Base-by-base conservation (phyloP, 2,797 vertebrate species). In the Macropus fuliginosus region DNA sequence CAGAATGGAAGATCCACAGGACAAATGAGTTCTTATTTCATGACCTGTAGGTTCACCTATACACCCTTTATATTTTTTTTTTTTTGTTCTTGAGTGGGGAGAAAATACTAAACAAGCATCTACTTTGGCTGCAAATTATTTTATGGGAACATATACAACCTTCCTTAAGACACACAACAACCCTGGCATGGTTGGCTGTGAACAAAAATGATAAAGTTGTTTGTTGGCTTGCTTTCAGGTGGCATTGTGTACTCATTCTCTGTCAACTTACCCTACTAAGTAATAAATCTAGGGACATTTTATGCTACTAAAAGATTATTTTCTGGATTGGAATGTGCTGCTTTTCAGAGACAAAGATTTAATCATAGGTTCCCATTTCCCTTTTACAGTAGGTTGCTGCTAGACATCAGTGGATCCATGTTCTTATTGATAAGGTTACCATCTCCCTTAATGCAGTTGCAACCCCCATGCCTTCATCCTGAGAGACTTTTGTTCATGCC, bases 311-410 rank as follows among this genome's bases (percentile, higher is more conserved):
- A 55, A 40, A 93, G 56, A 66, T 92, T 13, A 0, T 92, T 93
- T 62, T 90, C 66, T 59, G 91, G 55, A 94, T 55, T 40, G 29
- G n/a, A 56, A 74, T 90, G 34, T 66, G 31, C 54, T 94, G 90
- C n/a, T 95, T 95, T 93, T n/a, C 95, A 16, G 56, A 87, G 66
- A 56, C 62, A 56, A 96, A 94, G 56, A 57, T 96, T 95, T 92
- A 56, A 59, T 95, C 90, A 59, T 50, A 90, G 40, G 96, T 91
- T 95, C 89, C 90, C 90, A 96, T 31, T 62, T 81, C 87, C 96
- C 91, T 92, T 94, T 96, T 89, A 87, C 21, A 27, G 11, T 27
- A n/a, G 6, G n/a, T 40, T 74, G 40, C 9, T 27, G 3, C 74
- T 87, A 87, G 10, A 28, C 21, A 87, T 87, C 74, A 87, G 9